A percentile compares a stretch with the other conserved stretches of the same genome.
These are phyloP conservation scores for Heliconius eleuchia DNA, from an alignment of 1,140 invertebrate genomes.

Conservation along the genomic window DNA sequence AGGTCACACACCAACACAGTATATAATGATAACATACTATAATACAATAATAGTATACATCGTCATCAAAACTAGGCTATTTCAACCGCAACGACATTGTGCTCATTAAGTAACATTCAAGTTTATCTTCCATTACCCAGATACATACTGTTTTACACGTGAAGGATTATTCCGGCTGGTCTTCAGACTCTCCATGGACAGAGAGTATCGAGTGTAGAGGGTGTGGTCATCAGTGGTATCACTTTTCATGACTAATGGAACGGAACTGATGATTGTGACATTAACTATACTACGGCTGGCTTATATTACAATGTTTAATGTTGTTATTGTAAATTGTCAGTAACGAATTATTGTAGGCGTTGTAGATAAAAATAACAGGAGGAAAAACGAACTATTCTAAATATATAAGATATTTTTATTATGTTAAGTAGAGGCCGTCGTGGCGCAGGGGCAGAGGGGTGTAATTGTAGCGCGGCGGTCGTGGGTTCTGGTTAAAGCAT, in stretches of 20 bases:
- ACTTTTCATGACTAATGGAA: not conserved
- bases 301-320: not conserved
- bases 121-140: slow-evolving; percentile 42
- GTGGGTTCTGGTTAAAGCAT: too few relatives aligned
- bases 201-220: not conserved
- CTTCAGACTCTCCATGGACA: not conserved
- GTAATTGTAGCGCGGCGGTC: too few relatives aligned
- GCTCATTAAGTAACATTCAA: slow-evolving; percentile 42
- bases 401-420: too few relatives aligned
- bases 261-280: not conserved
- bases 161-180: slow-evolving; percentile 27
- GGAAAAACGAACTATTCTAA: too few relatives aligned
- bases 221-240: not conserved
- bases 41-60: not conserved
- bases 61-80: slow-evolving; percentile 25
- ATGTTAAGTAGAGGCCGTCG: too few relatives aligned
- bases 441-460: too few relatives aligned
- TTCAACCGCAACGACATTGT: slow-evolving; percentile 43
- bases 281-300: not conserved
- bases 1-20: not conserved
- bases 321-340: too few relatives aligned
- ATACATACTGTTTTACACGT: slow-evolving; percentile 33
- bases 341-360: too few relatives aligned
- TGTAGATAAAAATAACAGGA: too few relatives aligned
- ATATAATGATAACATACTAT: not conserved